Percentiles rank a stretch among this genome's conserved stretches.
Conservation (phyloP, 2,113 vertebrate species). For the Pterophyllum scalare region DNA sequence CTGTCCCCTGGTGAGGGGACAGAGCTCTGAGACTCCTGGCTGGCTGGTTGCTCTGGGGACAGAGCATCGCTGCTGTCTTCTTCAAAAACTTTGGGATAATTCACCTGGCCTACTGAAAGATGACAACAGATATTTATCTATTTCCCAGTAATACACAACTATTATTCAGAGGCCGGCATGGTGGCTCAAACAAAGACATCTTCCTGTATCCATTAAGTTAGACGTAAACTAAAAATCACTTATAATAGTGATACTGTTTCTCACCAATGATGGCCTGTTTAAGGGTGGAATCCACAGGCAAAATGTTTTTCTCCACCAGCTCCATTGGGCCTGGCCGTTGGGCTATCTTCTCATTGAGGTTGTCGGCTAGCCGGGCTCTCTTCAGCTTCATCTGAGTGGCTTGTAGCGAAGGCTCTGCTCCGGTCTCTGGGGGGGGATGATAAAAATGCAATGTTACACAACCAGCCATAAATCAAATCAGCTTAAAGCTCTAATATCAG, state of each 20-base stretch:
- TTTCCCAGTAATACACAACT: neutral
- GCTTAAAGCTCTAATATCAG: neutral
- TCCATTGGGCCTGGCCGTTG: slow-evolving; percentile 98
- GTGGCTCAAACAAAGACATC: neutral
- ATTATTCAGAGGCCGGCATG: neutral
- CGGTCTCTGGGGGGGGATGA: slow-evolving; percentile 83
- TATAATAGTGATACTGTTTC: neutral
- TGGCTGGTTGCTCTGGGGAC: slow-evolving; percentile 95
- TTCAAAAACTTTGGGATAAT: slow-evolving; percentile 90
- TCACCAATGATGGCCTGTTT: slow-evolving; percentile 97
- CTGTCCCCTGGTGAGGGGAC: slow-evolving; percentile 88
- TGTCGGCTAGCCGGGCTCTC: slow-evolving; percentile 93
- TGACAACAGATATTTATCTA: neutral
- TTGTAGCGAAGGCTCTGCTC: slow-evolving; percentile 94
- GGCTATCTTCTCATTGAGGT: slow-evolving; percentile 97
- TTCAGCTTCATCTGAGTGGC: slow-evolving; percentile 98
- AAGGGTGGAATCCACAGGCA: slow-evolving; percentile 93
- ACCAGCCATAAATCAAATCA: neutral
- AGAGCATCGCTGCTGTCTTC: slow-evolving; percentile 95
- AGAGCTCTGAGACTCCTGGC: slow-evolving; percentile 94
- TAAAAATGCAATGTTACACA: neutral
- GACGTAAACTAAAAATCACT: neutral
- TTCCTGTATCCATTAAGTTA: neutral
- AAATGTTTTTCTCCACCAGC: slow-evolving; percentile 97
- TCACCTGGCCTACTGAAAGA: slow-evolving; percentile 84